Evolutionary conservation across 2,888 invertebrate species (phyloP).

Genomic region (Pristionchus fissidentatus): DNA sequence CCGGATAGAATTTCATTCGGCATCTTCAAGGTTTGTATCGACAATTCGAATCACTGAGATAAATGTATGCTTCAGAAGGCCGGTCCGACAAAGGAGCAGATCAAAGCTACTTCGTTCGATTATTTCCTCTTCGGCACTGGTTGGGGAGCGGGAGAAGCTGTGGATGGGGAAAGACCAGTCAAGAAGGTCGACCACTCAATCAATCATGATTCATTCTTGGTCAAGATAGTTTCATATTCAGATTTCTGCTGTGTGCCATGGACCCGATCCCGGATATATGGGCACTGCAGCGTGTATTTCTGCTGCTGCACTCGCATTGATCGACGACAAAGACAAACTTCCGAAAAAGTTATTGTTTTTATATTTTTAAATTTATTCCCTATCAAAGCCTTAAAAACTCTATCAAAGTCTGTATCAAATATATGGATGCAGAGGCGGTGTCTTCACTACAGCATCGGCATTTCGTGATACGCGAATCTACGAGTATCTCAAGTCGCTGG

Average conservation of each 20-base stretch:
- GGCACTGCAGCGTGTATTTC: constrained; percentile 82
- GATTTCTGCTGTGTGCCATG: constrained; percentile 82
- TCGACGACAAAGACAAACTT: constrained; percentile 85
- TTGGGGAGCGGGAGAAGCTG: constrained; percentile 82
- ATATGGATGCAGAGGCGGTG: constrained; percentile 84
- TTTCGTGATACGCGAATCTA: constrained; percentile 88
- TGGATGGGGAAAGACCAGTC: constrained; percentile 47
- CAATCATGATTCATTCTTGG: no score
- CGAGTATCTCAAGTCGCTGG: constrained; percentile 84
- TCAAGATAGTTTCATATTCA: neutral
- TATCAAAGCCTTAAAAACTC: no score
- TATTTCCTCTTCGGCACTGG: constrained; percentile 86
- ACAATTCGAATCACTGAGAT: neutral
- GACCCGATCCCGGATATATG: constrained; percentile 77
- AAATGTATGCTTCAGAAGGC: constrained; percentile 76
- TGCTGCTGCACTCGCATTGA: constrained; percentile 84
- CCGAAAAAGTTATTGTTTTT: constrained; percentile 83
- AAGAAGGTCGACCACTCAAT: neutral
- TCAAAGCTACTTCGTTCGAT: constrained; percentile 79
- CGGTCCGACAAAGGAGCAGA: constrained; percentile 79
- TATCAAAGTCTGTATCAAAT: no score
- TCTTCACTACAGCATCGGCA: constrained; percentile 85
- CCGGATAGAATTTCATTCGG: constrained; percentile 85
- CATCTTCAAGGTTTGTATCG: constrained; percentile 78
- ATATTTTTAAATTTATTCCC: no score